phyloP scores from a whole-genome alignment of 2,888 invertebrate genomes.

The Dyspetes luteomarginatus region DNA sequence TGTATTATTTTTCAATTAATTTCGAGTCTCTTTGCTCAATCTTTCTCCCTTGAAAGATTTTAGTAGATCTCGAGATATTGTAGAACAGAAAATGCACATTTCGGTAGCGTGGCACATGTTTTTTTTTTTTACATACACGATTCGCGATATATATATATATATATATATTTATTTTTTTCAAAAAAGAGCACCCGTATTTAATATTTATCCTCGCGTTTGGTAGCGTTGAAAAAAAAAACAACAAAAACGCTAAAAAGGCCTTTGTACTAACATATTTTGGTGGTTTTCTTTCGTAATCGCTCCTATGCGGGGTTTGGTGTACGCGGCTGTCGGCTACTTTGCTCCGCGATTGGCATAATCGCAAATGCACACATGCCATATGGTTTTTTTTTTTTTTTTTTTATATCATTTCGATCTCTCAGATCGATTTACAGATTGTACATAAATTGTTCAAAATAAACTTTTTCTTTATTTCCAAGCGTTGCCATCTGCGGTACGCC shows the following conservation, averaged over 20 bases:
- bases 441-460: constrained; percentile 27
- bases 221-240: constrained; percentile 16
- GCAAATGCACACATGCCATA: constrained; percentile 52
- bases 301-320: constrained; percentile 82
- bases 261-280: constrained; percentile 76
- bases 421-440: constrained; percentile 50
- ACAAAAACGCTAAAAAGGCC: constrained; percentile 58
- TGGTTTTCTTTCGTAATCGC: constrained; percentile 72
- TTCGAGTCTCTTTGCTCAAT: constrained; percentile 39
- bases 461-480: constrained; percentile 11
- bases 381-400: constrained; percentile 41
- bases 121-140: constrained; percentile 42
- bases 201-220: constrained; percentile 37
- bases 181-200: constrained; percentile 39
- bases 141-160: constrained; percentile 26
- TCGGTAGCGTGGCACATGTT: constrained; percentile 54
- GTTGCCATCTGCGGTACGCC: background rate
- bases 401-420: constrained; percentile 27
- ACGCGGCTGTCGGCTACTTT: constrained; percentile 83
- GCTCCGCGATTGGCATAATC: constrained; percentile 68
- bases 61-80: constrained; percentile 50
- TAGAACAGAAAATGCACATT: constrained; percentile 55
- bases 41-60: constrained; percentile 49
- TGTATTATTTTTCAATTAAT: constrained; percentile 9
- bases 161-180: no score